phyloP scores from a whole-genome alignment of 2,113 vertebrate species.

The Piliocolobus tephrosceles region DNA sequence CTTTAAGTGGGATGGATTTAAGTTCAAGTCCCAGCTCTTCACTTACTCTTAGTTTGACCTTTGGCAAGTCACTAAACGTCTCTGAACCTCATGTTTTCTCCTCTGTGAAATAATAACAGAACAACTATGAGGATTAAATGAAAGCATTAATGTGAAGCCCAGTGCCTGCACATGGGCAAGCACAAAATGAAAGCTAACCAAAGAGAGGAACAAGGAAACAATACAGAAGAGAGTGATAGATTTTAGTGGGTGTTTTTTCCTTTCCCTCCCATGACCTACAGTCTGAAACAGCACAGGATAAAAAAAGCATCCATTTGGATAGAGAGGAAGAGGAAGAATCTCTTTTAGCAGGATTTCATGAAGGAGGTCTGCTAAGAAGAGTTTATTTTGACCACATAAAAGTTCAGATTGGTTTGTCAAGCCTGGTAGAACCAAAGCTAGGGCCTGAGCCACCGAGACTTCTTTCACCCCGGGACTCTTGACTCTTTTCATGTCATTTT shows the following conservation, averaged over 20 bases:
- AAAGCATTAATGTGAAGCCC: not conserved
- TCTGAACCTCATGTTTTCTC: not conserved
- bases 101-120: not conserved
- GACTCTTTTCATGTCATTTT: not conserved
- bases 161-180: not conserved
- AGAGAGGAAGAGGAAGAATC: not conserved
- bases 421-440: not conserved
- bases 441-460: fast-evolving
- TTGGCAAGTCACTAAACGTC: not conserved
- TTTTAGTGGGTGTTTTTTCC: not conserved
- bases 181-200: not conserved
- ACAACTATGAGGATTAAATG: not conserved
- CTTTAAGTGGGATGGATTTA: not conserved
- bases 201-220: not conserved
- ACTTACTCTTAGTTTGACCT: not conserved
- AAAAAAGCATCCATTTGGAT: not conserved
- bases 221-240: not conserved
- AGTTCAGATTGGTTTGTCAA: not conserved
- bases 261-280: not conserved
- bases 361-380: not conserved
- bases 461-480: fast-evolving
- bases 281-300: not conserved
- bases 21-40: not conserved
- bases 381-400: not conserved
- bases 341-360: not conserved